phyloP scores from a whole-genome alignment of 1,140 invertebrate genomes.

The Lycorma delicatula region DNA sequence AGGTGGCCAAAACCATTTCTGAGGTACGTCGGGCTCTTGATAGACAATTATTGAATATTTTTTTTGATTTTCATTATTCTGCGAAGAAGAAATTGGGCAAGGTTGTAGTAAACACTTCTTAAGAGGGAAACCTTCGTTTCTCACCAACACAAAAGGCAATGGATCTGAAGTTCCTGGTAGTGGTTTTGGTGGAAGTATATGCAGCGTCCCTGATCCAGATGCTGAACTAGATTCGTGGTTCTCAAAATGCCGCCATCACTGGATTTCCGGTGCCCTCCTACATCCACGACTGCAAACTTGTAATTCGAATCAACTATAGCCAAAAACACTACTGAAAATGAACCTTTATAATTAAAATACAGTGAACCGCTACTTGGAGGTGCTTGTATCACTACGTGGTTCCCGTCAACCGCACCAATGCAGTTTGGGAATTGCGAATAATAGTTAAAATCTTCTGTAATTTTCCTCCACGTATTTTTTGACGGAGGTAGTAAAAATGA shows the following conservation, averaged over 20 bases:
- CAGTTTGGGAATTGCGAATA: slow-evolving; percentile 36
- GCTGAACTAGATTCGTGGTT: slow-evolving; percentile 19
- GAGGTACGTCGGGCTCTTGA: too few relatives aligned
- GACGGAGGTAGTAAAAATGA: neutral
- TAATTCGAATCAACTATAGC: slow-evolving; percentile 39
- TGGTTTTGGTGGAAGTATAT: too few relatives aligned
- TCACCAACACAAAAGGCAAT: too few relatives aligned
- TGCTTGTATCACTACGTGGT: slow-evolving; percentile 38
- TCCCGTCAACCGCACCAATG: slow-evolving; percentile 35
- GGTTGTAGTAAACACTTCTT: too few relatives aligned
- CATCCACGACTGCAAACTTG: slow-evolving; percentile 37
- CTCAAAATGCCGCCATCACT: slow-evolving; percentile 32
- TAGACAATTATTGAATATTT: too few relatives aligned
- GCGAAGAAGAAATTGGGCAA: too few relatives aligned
- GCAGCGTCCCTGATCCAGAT: too few relatives aligned
- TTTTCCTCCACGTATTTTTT: neutral
- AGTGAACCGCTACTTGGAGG: slow-evolving; percentile 32
- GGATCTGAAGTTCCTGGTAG: too few relatives aligned
- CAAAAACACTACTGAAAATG: slow-evolving; percentile 38
- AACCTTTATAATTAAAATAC: slow-evolving; percentile 40
- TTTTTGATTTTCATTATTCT: too few relatives aligned
- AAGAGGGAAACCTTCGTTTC: too few relatives aligned
- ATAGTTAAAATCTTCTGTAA: neutral
- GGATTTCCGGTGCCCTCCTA: slow-evolving; percentile 36
- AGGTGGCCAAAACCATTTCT: too few relatives aligned